A percentile compares a stretch with the other conserved stretches of the same genome.
Evolutionary conservation across 2,797 vertebrate species (phyloP).

Genomic region (Hyperoplus immaculatus): DNA sequence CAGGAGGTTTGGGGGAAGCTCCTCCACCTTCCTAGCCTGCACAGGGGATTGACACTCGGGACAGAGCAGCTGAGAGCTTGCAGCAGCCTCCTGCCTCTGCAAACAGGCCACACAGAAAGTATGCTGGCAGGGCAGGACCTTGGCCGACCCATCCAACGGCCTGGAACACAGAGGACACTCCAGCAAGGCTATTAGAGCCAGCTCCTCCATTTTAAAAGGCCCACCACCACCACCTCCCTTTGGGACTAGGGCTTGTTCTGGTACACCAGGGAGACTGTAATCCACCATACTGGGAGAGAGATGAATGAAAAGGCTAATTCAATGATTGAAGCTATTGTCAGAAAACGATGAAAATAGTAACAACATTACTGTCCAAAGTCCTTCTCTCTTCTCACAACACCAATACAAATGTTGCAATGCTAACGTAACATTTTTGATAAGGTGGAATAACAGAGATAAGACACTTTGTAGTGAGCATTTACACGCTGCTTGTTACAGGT

Average conservation of each 20-base stretch:
- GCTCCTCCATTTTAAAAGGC: constrained; percentile 87
- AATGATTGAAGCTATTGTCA: neutral
- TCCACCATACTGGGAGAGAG: constrained; percentile 67
- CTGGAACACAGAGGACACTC: constrained; percentile 94
- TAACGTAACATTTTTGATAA: neutral
- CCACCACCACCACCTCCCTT: constrained; percentile 33
- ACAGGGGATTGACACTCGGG: constrained; percentile 90
- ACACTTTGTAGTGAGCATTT: neutral
- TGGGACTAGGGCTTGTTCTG: constrained; percentile 42
- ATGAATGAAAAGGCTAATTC: neutral
- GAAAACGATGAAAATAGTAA: constrained; percentile 1
- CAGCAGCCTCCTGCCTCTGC: constrained; percentile 85
- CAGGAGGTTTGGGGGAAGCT: constrained; percentile 91
- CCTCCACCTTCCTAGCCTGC: constrained; percentile 86
- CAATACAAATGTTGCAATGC: too few relatives aligned
- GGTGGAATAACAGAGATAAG: neutral
- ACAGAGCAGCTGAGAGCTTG: constrained; percentile 87
- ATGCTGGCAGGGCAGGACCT: constrained; percentile 96
- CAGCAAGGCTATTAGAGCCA: constrained; percentile 88
- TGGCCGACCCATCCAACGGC: constrained; percentile 90
- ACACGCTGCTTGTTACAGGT: constrained; percentile 55
- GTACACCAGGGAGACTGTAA: constrained; percentile 55
- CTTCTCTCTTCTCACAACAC: neutral
- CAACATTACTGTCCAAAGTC: constrained; percentile 6
- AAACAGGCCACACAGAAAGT: constrained; percentile 94